Base-by-base conservation (phyloP, 2,113 vertebrate species). In the Trochalopteron elliotii region DNA sequence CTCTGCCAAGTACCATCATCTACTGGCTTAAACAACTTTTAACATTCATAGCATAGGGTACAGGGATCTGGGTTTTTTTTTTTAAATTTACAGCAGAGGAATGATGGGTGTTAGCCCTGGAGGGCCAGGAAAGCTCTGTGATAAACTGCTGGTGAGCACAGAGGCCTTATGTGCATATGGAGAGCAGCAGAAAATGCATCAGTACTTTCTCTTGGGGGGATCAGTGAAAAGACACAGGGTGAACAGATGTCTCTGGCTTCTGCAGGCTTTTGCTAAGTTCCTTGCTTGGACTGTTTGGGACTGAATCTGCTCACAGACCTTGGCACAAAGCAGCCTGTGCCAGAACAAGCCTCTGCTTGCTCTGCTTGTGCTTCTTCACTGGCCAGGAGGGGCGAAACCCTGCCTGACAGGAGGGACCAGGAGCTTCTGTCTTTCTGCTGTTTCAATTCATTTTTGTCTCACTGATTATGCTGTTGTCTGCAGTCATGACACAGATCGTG, bases 401-500 rank as follows among this genome's bases (percentile, higher is more conserved):
- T 65, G 53, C 67, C 40, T 60, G 71, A 16, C 24, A 15, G 50
- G 49, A 68, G 45, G 33, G 9, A 11, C 12, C 72, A 61, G 69
- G 10, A 74, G 11, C 18, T 60, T 49, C 28, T 68, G 14, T 49
- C 31, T n/a, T 75, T 83, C 45, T 68, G 31, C 35, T 3, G 0
- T 35, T 77, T 15, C 24, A 18, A 11, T 30, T 33, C 4, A 22
- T 23, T 78, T 59, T 35, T 42, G 21, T 75, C 15, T 82, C 18
- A 10, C n/a, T 74, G 69, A 27, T 3, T 1, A 6, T 39, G 45
- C n/a, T 65, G 45, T 30, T 75, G 44, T 71, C 35, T 75, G 53
- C 7, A 4, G 33, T 56, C 17, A 37, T 0, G 5, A 37, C 14
- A 10, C 1, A 6, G 56, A 33, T 39, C 0, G 0, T 47, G 44